Evolutionary conservation across 1,140 invertebrate genomes (phyloP), one percentile per base, ranked within the genome.

Genomic region (Drosophila santomea): DNA sequence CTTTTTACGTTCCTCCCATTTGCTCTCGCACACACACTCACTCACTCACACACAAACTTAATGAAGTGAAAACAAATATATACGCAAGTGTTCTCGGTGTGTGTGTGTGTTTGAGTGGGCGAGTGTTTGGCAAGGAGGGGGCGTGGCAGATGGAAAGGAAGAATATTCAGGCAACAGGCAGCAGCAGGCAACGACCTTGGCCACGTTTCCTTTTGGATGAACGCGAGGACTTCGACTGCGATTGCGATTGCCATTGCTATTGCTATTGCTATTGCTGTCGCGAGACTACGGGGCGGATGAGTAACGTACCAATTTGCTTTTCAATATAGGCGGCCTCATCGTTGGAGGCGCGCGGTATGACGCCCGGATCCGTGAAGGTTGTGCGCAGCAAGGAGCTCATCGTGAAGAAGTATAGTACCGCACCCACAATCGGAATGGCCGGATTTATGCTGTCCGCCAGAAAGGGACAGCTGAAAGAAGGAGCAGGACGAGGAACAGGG

Each of bases 281-380:
- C 14, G 20, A 8, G 15, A 12, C 43, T 3, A 32, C 47, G 43
- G 32, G 17, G 32, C 36, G 45, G 36, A 60, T 36, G 32, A 48
- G 35, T 62, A 35, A 83, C 77, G 90, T 93, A 96, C 95, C 95
- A 91, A 96, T 96, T 95, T 96, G 95, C 93, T 96, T 96, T 93
- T 99, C 98, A 72, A 98, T 97, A 92, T 98, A 97, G 74, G 97
- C 96, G 71, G 97, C 97, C 94, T 99, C 98, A 91, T 98, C 97
- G 47, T 95, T 94, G 36, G 97, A 97, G 43, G 98, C 97, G 82
- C 96, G 93, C 64, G 98, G 98, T 85, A 99, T 97, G 72, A 99
- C 97, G 66, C 98, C 98, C 45, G 98, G 98, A 94, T 99, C 98
- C 86, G 96, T 97, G 92, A 98, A 98, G 92, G 97, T 97, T 61